Base-by-base conservation (phyloP, 2,113 vertebrate species). In the Arvicanthis niloticus region DNA sequence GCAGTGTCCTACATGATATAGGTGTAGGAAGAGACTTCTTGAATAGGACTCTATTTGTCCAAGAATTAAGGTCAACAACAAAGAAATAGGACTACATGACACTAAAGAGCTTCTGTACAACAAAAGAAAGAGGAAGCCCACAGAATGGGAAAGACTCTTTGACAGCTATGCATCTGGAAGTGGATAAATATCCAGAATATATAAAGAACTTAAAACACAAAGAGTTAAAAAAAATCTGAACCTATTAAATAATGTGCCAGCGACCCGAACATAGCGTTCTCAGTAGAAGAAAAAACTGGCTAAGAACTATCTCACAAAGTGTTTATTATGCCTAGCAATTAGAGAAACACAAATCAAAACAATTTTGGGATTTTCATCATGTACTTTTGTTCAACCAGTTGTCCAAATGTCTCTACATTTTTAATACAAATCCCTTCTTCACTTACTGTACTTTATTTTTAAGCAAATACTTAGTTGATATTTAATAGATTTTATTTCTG, bases 381-480 rank as follows among this genome's bases (percentile, higher is more conserved):
- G 58, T 75, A 26, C 75, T 48, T 85, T 95, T 78, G 45, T 7
- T 24, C 60, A 88, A 89, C 15, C 53, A 81, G 73, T 81, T 94
- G 92, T 89, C 29, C 40, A 89, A 67, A 60, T 96, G 45, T 80
- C 82, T 89, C 31, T 48, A 62, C 21, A 60, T 42, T 37, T 34
- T 89, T 17, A 40, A 73, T 82, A 81, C 37, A n/a, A 87, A 58
- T 81, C 19, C 8, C 40, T 73, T 92, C 70, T 81, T 81, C 13
- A 94, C 60, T 94, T 21, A 81, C 86, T 67, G 42, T 89, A n/a
- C 42, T 89, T 92, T 77, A 34, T 85, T 65, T 90, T 81, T 67
- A 73, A 94, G 24, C 48, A 92, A 94, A 86, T 86, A 70, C 60
- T 70, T 77, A 56, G 12, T 58, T 96, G 29, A 89, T 88, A 87